Percentiles rank a stretch among this genome's conserved stretches.
Conservation (phyloP, 2,888 invertebrate species). For the Lycocerus yunnanus region DNA sequence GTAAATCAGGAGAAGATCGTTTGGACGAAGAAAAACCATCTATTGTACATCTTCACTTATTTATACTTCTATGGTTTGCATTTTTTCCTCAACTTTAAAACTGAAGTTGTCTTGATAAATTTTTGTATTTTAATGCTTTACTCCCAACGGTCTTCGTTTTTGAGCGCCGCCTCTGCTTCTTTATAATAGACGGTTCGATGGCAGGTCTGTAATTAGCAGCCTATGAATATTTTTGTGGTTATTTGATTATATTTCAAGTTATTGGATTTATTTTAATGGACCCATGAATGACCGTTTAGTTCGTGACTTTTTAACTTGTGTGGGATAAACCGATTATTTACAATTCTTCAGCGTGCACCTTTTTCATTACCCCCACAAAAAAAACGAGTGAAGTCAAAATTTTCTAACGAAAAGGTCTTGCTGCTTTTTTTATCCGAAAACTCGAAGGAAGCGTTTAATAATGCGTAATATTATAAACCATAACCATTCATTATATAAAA, state of each 20-base stretch:
- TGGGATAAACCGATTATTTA: background rate
- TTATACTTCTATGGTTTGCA: slow-evolving; percentile 16
- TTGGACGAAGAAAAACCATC: background rate
- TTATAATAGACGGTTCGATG: slow-evolving; percentile 54
- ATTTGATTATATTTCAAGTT: slow-evolving; percentile 45
- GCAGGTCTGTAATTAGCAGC: slow-evolving; percentile 50
- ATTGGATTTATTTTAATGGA: slow-evolving; percentile 33
- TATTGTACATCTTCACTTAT: background rate
- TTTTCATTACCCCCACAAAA: background rate
- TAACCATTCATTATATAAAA: slow-evolving; percentile 22
- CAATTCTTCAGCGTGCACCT: background rate
- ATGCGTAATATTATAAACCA: slow-evolving; percentile 10
- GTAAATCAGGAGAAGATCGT: background rate
- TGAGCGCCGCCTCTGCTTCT: slow-evolving; percentile 52
- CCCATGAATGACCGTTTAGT: slow-evolving; percentile 2
- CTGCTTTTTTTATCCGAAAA: background rate
- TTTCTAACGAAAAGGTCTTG: background rate
- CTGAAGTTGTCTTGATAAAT: slow-evolving; percentile 24
- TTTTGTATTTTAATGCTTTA: slow-evolving; percentile 31
- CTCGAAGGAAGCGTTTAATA: slow-evolving; percentile 4
- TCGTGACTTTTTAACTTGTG: slow-evolving; percentile 2
- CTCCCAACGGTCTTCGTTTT: slow-evolving; percentile 27
- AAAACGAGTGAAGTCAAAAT: background rate
- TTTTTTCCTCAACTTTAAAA: slow-evolving; percentile 13
- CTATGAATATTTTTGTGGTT: slow-evolving; percentile 51